These are phyloP conservation scores for Microhierax caerulescens DNA, from an alignment of 2,797 vertebrate species.

Conservation along the genomic window DNA sequence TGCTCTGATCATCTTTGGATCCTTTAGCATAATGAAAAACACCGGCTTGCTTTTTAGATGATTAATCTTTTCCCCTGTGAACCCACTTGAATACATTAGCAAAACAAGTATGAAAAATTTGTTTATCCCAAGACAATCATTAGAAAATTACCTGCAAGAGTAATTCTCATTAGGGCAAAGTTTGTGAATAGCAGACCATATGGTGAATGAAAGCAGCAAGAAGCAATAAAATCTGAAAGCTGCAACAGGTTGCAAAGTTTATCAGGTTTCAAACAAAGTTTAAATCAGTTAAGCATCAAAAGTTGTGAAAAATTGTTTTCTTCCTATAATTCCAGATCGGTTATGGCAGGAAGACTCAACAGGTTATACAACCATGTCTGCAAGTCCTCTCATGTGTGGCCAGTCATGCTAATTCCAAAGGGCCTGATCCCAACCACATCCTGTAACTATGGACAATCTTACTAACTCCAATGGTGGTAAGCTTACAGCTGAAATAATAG, in stretches of 20 bases:
- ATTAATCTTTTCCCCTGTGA: slow-evolving; percentile 86
- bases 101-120: slow-evolving; percentile 83
- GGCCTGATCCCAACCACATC: neutral
- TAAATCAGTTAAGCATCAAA: slow-evolving; percentile 5
- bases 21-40: slow-evolving; percentile 78
- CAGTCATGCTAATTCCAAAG: neutral
- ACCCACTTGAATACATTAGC: slow-evolving; percentile 83
- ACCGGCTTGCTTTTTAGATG: slow-evolving; percentile 81
- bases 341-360: neutral
- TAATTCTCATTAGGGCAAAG: slow-evolving; percentile 79
- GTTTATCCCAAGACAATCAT: slow-evolving; percentile 87
- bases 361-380: neutral
- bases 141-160: slow-evolving; percentile 86
- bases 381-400: neutral
- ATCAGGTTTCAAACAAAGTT: slow-evolving; percentile 35
- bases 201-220: slow-evolving; percentile 74
- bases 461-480: neutral
- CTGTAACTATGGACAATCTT: neutral
- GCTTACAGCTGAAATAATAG: neutral
- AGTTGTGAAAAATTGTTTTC: neutral
- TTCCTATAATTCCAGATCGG: neutral
- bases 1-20: slow-evolving; percentile 75
- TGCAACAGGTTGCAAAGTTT: slow-evolving; percentile 76
- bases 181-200: slow-evolving; percentile 79
- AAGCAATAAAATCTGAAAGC: slow-evolving; percentile 67